phyloP scores from a whole-genome alignment of 1,140 invertebrate species.

The Nylanderia fulva region DNA sequence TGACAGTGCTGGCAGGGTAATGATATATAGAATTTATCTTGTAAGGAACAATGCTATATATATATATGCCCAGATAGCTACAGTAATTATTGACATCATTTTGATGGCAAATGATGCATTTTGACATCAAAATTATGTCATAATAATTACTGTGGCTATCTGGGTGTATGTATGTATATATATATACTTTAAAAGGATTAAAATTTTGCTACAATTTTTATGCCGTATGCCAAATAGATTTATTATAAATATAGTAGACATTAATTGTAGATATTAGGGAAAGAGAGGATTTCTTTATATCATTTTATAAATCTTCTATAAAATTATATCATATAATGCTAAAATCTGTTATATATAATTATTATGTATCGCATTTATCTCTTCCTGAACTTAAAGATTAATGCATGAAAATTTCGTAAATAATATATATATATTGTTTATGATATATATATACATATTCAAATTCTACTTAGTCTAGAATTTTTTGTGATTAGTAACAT shows the following conservation, averaged over 20 bases:
- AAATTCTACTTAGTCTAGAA: neutral
- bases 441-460: neutral
- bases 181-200: neutral
- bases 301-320: constrained; percentile 6
- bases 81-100: no score
- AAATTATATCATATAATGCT: neutral
- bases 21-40: constrained; percentile 14
- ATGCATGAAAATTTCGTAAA: neutral
- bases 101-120: no score
- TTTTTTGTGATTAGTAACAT: neutral
- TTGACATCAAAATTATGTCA: no score
- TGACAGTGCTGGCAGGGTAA: no score
- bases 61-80: no score
- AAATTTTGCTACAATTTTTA: neutral
- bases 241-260: constrained; percentile 10
- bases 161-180: no score
- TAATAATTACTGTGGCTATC: no score
- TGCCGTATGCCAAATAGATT: neutral
- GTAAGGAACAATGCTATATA: constrained; percentile 27
- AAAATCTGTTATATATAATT: constrained; percentile 6
- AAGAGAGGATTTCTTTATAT: neutral
- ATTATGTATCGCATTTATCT: neutral
- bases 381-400: neutral
- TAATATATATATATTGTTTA: neutral
- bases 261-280: constrained; percentile 9